Conservation (phyloP, 2,888 invertebrate genomes). For the Trissoscelio sp. region DNA sequence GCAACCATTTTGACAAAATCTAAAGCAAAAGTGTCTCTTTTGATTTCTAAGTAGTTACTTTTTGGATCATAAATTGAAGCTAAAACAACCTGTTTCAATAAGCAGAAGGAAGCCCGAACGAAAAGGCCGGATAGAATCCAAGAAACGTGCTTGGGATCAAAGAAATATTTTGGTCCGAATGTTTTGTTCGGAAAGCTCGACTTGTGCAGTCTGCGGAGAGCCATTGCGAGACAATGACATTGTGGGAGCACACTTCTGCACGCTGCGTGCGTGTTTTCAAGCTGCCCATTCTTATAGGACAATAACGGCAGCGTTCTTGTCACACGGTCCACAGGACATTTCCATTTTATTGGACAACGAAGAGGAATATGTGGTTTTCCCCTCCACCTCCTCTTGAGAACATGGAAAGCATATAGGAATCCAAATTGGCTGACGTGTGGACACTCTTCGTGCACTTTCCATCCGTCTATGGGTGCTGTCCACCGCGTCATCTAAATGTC, state of each 20-base stretch:
- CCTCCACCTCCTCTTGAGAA: constrained; percentile 68
- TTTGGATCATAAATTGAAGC: constrained; percentile 1
- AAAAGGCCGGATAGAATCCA: constrained; percentile 25
- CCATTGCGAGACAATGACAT: constrained; percentile 56
- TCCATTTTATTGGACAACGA: constrained; percentile 82
- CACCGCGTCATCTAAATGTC: constrained; percentile 77
- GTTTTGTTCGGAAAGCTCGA: constrained; percentile 36
- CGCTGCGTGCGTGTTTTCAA: constrained; percentile 51
- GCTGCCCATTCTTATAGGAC: constrained; percentile 73
- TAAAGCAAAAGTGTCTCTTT: no score
- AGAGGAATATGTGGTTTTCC: constrained; percentile 68
- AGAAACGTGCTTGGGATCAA: constrained; percentile 53
- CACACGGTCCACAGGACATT: constrained; percentile 77
- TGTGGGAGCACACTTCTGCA: constrained; percentile 55
- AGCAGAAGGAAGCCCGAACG: constrained; percentile 2
- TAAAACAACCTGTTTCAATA: constrained; percentile 45
- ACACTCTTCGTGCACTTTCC: constrained; percentile 70
- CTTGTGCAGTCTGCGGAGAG: constrained; percentile 21
- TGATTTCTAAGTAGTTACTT: not conserved
- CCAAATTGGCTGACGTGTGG: constrained; percentile 80
- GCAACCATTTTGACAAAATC: no score
- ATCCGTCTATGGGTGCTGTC: constrained; percentile 45
- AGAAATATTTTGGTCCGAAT: constrained; percentile 43
- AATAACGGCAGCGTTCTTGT: constrained; percentile 75
- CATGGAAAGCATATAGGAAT: constrained; percentile 77